Evolutionary conservation across 2,888 invertebrate species (phyloP), one percentile per base, ranked within the genome.

Genomic region (Sesamia inferens): DNA sequence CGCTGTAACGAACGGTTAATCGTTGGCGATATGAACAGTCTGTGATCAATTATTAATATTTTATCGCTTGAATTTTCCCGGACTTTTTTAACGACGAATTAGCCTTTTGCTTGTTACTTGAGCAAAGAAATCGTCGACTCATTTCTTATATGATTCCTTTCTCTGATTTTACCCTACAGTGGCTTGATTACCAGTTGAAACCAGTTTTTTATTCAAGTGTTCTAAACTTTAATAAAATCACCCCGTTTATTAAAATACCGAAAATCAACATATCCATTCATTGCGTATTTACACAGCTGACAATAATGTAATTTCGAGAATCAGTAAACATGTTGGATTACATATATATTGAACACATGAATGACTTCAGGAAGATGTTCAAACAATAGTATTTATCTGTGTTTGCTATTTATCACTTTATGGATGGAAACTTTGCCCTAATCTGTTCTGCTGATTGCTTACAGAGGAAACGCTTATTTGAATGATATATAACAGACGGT

Each of bases 321-420:
- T 78, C 63, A 62, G 74, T 61, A 51, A 47, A 1, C 13, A 31
- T 3, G 31, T 31, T 31, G 31, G 31, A 66, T n/a, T n/a, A n/a
- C n/a, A 10, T 62, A 22, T 55, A 66, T 69, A 75, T 75, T 65
- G 61, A 61, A 66, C 1, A 58, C 2, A n/a, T 62, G n/a, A 55
- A 54, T 47, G 51, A 64, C 51, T 79, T 69, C 64, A 63, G 58
- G 58, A 51, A 42, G 39, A 39, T 77, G 2, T 81, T 81, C 51
- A 55, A 76, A 59, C 22, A 22, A 64, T 22, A 55, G 55, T 42
- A 47, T 31, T 31, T 64, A 63, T 42, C 31, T 14, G 22, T 42
- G 42, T 81, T 67, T 58, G n/a, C 10, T 24, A 55, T 70, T 51
- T 55, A 67, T 54, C 48, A 76, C 48, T 39, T 44, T 3, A 51